Percentiles rank a stretch among this genome's conserved stretches.
Evolutionary conservation across 2,888 invertebrate genomes (phyloP).

Genomic region (Andrena haemorrhoa): DNA sequence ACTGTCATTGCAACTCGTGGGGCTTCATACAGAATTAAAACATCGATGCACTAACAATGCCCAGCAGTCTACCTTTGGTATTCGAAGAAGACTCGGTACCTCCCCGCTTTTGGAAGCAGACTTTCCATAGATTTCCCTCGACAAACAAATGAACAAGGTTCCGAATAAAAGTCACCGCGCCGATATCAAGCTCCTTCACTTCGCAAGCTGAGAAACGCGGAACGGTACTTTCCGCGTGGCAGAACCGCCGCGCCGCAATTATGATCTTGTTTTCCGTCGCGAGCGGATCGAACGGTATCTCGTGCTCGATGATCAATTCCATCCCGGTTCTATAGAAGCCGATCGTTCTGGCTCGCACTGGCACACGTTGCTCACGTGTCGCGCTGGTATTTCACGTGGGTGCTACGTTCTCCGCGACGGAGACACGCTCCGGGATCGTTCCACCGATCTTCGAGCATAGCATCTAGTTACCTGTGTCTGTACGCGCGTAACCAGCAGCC

Average conservation of each 20-base stretch:
- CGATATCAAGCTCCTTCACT: neutral
- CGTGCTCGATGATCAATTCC: slow-evolving; percentile 27
- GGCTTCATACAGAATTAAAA: no score
- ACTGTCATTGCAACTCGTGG: no score
- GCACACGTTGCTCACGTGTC: slow-evolving; percentile 50
- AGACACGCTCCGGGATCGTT: slow-evolving; percentile 41
- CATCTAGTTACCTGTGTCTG: neutral
- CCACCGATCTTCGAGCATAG: neutral
- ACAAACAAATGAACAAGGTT: no score
- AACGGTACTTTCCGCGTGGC: slow-evolving; percentile 12
- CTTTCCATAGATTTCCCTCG: no score
- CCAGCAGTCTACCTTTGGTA: no score
- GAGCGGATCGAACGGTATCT: slow-evolving; percentile 29
- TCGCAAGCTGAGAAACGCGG: neutral
- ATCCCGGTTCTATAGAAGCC: slow-evolving; percentile 10
- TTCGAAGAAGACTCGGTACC: no score
- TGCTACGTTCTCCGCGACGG: slow-evolving; percentile 28
- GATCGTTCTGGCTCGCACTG: slow-evolving; percentile 14
- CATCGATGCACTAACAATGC: no score
- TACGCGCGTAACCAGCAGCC: slow-evolving; percentile 25
- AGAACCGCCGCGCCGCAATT: slow-evolving; percentile 4
- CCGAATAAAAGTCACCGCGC: no score
- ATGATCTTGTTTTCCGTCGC: slow-evolving; percentile 13
- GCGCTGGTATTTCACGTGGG: slow-evolving; percentile 62
- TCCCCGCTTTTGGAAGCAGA: no score